Base-by-base conservation (phyloP, 1,140 invertebrate species). In the Philopotamus ludificatus region DNA sequence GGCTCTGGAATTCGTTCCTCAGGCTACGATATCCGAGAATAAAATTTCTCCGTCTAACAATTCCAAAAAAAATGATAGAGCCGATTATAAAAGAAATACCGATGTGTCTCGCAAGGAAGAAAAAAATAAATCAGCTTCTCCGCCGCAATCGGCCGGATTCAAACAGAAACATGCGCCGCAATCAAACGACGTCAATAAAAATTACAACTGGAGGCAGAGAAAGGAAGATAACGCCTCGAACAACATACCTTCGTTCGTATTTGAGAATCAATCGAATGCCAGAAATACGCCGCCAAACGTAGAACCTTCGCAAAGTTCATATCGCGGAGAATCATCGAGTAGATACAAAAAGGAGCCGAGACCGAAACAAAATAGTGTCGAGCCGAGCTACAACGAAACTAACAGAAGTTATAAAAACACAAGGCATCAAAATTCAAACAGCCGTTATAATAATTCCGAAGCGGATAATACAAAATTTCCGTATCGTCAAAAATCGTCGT, bases 1-100 rank as follows among this genome's bases (percentile, higher is more conserved):
- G 44, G 79, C 79, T 53, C 73, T 72, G 44, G 79, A 81, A 73
- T 81, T 81, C 77, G 75, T 81, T 53, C 79, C 79, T 57, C 79
- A 79, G 72, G 71, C 69, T 67, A 65, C 71, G 59, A 70, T 70
- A 10, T 67, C 58, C 41, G 73, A 66, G 69, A 57, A 60, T 25
- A 63, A 72, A 71, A 65, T 58, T 63, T 68, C 57, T 50, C 62
- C n/a, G n/a, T n/a, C n/a, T n/a, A n/a, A 66, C 63, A 72, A 61
- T 25, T 68, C 55, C 44, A 68, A 68, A 74, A 71, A 72, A 67
- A 60, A 68, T 70, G 60, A 69, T 20, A 60, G 63, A 70, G 18
- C 18, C 34, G 45, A 66, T n/a, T n/a, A n/a, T n/a, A 44, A 39
- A 71, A 55, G 22, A 74, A 23, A 68, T 71, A 44, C 73, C 70